A percentile compares a stretch with the other conserved stretches of the same genome.
phyloP scores from a whole-genome alignment of 2,888 invertebrate species.

The Spialia ferax region DNA sequence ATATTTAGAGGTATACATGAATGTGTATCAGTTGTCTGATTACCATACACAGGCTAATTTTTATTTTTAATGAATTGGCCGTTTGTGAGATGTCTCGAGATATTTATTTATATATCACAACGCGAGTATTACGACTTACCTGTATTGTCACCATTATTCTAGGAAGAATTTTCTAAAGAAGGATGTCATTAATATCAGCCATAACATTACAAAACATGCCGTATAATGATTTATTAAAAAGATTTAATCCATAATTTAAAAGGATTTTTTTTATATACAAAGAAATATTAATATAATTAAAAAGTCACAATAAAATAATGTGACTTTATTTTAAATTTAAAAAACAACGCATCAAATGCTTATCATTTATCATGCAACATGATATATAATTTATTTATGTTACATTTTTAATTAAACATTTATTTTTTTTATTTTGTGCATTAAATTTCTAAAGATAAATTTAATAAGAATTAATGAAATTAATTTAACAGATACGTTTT shows the following conservation, averaged over 20 bases:
- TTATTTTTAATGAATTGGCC: too few relatives aligned
- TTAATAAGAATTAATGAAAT: background rate
- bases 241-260: background rate
- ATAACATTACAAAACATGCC: background rate
- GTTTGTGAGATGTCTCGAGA: too few relatives aligned
- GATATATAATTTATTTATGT: conserved; percentile 24
- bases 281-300: conserved; percentile 5
- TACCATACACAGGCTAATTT: too few relatives aligned
- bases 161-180: too few relatives aligned
- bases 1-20: too few relatives aligned
- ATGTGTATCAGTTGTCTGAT: too few relatives aligned
- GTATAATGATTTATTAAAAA: background rate
- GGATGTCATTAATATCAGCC: background rate
- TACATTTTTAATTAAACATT: conserved; percentile 14
- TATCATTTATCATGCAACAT: conserved; percentile 31
- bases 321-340: conserved; percentile 3
- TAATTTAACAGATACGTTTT: background rate
- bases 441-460: conserved; percentile 2
- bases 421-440: conserved; percentile 22
- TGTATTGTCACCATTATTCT: too few relatives aligned
- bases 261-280: conserved; percentile 30
- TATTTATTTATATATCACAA: too few relatives aligned
- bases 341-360: conserved; percentile 37
- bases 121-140: too few relatives aligned
- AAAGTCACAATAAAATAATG: background rate